Conservation (phyloP, 2,113 vertebrate genomes). For the Mustela lutreola region DNA sequence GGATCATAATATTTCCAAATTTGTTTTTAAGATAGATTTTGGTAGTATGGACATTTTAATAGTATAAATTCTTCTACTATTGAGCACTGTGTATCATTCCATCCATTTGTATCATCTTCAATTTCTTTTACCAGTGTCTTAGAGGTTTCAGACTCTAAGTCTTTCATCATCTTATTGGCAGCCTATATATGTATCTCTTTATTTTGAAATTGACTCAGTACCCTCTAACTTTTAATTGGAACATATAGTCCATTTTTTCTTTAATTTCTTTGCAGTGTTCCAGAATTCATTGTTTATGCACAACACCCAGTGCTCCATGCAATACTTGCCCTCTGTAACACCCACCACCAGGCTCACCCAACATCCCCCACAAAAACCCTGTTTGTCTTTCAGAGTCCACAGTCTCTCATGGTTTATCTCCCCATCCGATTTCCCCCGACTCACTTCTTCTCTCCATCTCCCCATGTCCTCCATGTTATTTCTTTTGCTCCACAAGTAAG, state of each 20-base stretch:
- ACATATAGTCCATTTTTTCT: not conserved
- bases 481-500: too few relatives aligned
- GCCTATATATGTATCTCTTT: not conserved
- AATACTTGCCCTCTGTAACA: too few relatives aligned
- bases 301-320: too few relatives aligned
- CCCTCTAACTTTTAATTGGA: not conserved
- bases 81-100: not conserved
- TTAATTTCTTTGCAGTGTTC: too few relatives aligned
- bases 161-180: not conserved
- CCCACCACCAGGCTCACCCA: too few relatives aligned
- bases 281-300: too few relatives aligned
- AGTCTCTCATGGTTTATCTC: too few relatives aligned
- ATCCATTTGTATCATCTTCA: not conserved
- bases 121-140: not conserved
- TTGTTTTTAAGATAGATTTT: not conserved
- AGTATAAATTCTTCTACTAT: not conserved
- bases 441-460: too few relatives aligned
- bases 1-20: not conserved
- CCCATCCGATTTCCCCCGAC: too few relatives aligned
- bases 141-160: not conserved
- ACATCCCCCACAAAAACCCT: too few relatives aligned
- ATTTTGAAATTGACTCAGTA: not conserved
- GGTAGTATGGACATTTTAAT: not conserved
- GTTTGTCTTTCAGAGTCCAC: too few relatives aligned
- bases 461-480: too few relatives aligned